Evolutionary conservation across 2,888 invertebrate genomes (phyloP), one percentile per base, ranked within the genome.

Genomic region (Archips xylosteana): DNA sequence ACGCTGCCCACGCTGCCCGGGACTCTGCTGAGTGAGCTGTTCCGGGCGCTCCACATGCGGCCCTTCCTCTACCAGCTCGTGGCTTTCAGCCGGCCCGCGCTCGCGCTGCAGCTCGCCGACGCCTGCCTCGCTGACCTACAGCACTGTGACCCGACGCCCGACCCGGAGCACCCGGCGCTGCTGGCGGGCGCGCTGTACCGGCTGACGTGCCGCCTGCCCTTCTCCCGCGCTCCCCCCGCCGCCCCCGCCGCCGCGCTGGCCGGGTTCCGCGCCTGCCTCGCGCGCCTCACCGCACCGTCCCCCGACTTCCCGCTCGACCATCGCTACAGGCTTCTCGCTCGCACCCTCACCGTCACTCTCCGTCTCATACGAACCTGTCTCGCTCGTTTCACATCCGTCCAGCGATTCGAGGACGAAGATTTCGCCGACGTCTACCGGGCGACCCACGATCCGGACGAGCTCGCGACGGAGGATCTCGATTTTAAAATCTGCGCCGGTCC

Each of bases 21-120:
- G 80, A 89, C 86, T 76, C 83, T 94, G 4, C 84, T 94, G 86
- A 89, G 90, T 80, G 93, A 93, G 81, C 79, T 94, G 72, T 81
- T 94, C 66, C 92, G 90, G 89, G 85, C 86, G 51, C 81, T 92
- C 1, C 79, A 87, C 61, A 88, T 94, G 87, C 88, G 89, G 6
- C 76, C 76, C 42, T 92, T 89, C 84, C 76, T 89, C 2, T 84
- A 82, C 78, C 93, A 94, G 86, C 81, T 89, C 66, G 87, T 94
- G 74, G 80, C 85, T 10, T 90, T 82, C 71, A 81, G 1, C 83
- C 70, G 80, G 85, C 76, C 92, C 94, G 4, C 82, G 84, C 62
- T 94, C 13, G 85, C 87, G 64, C n/a, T 91, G 54, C 87, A 92
- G 79, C 81, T 94, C 6, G 85, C 88, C 1, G 81, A 81, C 69